A percentile compares a stretch with the other conserved stretches of the same genome.
Evolutionary conservation across 2,797 vertebrate genomes (phyloP).

Genomic region (Cuniculus paca): DNA sequence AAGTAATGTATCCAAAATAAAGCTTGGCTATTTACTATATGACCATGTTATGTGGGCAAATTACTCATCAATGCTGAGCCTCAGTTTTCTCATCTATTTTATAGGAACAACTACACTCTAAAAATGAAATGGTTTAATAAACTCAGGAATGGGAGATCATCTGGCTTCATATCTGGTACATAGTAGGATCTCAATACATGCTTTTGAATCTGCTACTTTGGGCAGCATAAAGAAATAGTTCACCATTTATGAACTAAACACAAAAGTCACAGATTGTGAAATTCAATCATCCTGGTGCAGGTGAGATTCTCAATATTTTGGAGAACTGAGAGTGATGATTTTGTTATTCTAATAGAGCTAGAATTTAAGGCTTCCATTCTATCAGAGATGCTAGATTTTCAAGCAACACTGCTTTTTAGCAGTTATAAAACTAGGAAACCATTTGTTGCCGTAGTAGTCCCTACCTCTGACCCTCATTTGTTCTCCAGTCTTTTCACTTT

Average conservation of each 20-base stretch:
- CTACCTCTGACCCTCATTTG: neutral
- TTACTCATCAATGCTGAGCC: neutral
- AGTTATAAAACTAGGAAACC: neutral
- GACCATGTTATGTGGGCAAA: neutral
- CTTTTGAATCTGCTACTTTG: constrained; percentile 18
- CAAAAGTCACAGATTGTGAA: neutral
- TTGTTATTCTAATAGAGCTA: constrained; percentile 24
- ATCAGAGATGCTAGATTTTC: constrained; percentile 21
- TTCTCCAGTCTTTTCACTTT: constrained; percentile 33
- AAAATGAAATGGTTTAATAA: constrained; percentile 29
- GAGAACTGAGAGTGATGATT: neutral
- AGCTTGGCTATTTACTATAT: neutral
- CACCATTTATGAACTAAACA: neutral
- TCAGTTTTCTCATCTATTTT: constrained; percentile 21
- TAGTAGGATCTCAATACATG: neutral
- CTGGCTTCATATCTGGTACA: neutral
- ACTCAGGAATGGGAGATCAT: neutral
- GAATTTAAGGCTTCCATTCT: constrained; percentile 26
- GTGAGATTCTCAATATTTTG: neutral
- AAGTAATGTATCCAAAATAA: neutral
- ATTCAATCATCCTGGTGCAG: neutral
- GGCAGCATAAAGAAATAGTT: constrained; percentile 40
- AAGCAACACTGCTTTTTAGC: neutral
- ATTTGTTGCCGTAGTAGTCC: neutral
- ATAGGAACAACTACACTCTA: neutral